These are phyloP conservation scores for Ormyrus rosae DNA, from an alignment of 2,888 invertebrate species.

Conservation along the genomic window DNA sequence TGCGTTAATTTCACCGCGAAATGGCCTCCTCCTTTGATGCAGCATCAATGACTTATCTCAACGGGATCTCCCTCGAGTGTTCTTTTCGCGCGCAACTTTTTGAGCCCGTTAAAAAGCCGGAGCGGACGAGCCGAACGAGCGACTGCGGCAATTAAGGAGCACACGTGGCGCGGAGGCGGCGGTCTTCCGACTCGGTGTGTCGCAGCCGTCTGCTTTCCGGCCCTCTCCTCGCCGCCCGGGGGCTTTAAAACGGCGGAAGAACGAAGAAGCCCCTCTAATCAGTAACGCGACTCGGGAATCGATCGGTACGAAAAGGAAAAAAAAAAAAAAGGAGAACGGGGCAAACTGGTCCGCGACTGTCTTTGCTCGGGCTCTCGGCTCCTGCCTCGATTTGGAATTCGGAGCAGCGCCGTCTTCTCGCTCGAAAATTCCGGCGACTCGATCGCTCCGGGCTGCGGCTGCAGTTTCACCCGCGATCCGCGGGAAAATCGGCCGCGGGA, in stretches of 20 bases:
- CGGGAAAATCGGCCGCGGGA: too few species aligned
- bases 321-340: background rate
- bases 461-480: too few species aligned
- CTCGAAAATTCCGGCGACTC: background rate
- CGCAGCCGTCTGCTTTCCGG: too few species aligned
- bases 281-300: background rate
- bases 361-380: background rate
- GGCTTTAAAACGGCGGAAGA: background rate
- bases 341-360: constrained; percentile 11
- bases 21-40: background rate
- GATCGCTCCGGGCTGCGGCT: too few species aligned
- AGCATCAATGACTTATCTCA: too few species aligned
- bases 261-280: background rate
- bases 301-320: background rate
- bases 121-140: background rate
- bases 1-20: too few species aligned
- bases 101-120: background rate
- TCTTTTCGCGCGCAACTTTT: background rate
- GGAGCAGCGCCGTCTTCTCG: constrained; percentile 27
- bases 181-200: too few species aligned
- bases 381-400: constrained; percentile 28
- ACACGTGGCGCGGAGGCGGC: background rate
- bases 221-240: background rate
- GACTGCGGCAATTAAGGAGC: background rate
- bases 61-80: background rate